Percentiles rank a stretch among this genome's conserved stretches.
phyloP scores from a whole-genome alignment of 2,113 vertebrate genomes.

The Cyanocitta stelleri region DNA sequence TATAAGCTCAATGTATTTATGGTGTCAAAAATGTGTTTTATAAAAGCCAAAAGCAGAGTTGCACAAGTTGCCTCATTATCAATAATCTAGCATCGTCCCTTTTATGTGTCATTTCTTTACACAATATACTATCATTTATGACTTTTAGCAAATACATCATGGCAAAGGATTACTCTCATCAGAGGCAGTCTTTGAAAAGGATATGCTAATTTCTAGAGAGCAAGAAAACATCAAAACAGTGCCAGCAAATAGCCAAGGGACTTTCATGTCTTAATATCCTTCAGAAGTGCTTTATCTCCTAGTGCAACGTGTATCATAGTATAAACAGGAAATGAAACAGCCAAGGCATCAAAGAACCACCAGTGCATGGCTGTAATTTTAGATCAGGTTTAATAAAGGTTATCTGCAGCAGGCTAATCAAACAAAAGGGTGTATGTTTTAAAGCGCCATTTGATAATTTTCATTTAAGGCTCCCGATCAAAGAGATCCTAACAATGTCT shows the following conservation, averaged over 20 bases:
- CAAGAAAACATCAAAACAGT: slow-evolving; percentile 97
- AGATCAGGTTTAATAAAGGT: slow-evolving; percentile 96
- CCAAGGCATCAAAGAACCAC: slow-evolving; percentile 84
- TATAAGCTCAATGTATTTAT: slow-evolving; percentile 73
- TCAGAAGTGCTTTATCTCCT: slow-evolving; percentile 95
- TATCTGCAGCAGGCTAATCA: slow-evolving; percentile 88
- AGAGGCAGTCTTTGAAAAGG: slow-evolving; percentile 86
- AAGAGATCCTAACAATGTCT: slow-evolving; percentile 76
- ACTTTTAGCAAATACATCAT: slow-evolving; percentile 89
- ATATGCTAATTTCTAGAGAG: slow-evolving; percentile 97
- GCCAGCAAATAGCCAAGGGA: slow-evolving; percentile 94
- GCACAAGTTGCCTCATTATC: slow-evolving; percentile 82
- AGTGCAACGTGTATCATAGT: slow-evolving; percentile 85
- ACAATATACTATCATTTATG: slow-evolving; percentile 88
- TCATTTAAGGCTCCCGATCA: slow-evolving; percentile 85
- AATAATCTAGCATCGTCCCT: slow-evolving; percentile 86
- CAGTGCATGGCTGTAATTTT: slow-evolving; percentile 85
- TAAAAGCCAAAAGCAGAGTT: slow-evolving; percentile 76
- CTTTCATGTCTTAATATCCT: slow-evolving; percentile 94
- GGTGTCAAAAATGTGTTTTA: slow-evolving; percentile 76
- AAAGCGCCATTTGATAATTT: slow-evolving; percentile 85
- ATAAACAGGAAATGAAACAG: slow-evolving; percentile 89
- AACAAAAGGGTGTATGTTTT: slow-evolving; percentile 84
- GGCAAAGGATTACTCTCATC: slow-evolving; percentile 89
- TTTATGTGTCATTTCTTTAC: slow-evolving; percentile 89